Base-by-base conservation (phyloP, 1,140 invertebrate genomes). In the Drosophila kurseongensis region DNA sequence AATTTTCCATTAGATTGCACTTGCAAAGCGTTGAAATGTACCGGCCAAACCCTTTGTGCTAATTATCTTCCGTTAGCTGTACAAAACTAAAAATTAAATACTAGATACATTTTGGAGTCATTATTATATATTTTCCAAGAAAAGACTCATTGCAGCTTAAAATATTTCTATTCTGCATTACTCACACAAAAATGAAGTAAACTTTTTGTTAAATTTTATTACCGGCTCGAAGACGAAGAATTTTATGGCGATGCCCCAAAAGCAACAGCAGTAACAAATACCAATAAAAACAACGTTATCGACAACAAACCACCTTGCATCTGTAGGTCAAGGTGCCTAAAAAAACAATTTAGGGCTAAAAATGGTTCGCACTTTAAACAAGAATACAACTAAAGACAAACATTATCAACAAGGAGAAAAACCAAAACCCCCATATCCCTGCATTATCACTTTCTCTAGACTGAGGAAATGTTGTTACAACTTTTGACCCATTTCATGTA, bases 401-500 rank as follows among this genome's bases (percentile, higher is more conserved):
- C 29, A 48, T 36, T 59, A 59, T 62, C 8, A 29, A 71, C 38
- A 62, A 63, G 61, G 45, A 61, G 62, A 7, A 41, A 44, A 41
- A 38, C 36, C 38, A 50, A 27, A 57, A 23, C 35, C 12, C 42
- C 41, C 16, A 16, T n/a, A n/a, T 14, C n/a, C 14, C 38, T 23
- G 14, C 57, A 42, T 58, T 38, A 52, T 35, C 36, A 45, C 61
- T 72, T 45, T 38, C 47, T 50, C 50, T 47, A 48, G 55, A 73
- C 45, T 32, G 40, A 35, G 16, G 66, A 85, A 83, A 71, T 86
- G 80, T 73, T 78, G 77, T 86, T 71, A 81, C 60, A 88, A 82
- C 78, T 82, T 86, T 86, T 77, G 78, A 62, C 73, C 74, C 78
- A 86, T 85, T 86, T 86, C 63, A 71, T 75, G 79, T 58, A 77